Evolutionary conservation across 2,113 vertebrate genomes (phyloP).

Genomic region (Eudorcas thomsonii): DNA sequence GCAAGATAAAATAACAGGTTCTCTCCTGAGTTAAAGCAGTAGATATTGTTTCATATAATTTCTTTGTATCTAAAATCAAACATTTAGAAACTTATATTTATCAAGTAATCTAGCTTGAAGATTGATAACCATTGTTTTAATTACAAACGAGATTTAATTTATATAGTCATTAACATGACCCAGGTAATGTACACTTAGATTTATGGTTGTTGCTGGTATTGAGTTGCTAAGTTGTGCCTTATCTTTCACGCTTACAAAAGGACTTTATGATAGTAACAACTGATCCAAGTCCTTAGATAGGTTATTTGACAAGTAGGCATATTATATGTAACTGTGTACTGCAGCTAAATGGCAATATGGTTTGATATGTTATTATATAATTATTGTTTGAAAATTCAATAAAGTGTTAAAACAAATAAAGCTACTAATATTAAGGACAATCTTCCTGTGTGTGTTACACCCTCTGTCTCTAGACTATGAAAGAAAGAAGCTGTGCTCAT

Average conservation of each 20-base stretch:
- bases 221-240: too few relatives aligned
- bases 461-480: background rate
- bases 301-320: background rate
- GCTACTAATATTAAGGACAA: conserved; percentile 32
- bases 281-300: conserved; percentile 5
- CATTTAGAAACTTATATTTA: too few relatives aligned
- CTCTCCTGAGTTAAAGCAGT: conserved; percentile 1
- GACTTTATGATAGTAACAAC: conserved; percentile 2
- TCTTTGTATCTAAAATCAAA: background rate
- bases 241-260: too few relatives aligned
- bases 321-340: conserved; percentile 68
- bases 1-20: background rate
- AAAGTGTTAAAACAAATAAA: conserved; percentile 53
- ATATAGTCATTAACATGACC: too few relatives aligned
- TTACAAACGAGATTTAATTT: too few relatives aligned
- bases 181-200: too few relatives aligned
- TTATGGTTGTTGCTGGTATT: too few relatives aligned
- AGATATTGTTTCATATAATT: conserved; percentile 41
- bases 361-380: conserved; percentile 56
- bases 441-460: background rate
- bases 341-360: conserved; percentile 3
- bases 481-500: conserved; percentile 60
- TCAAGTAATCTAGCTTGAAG: too few relatives aligned
- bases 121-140: too few relatives aligned
- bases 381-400: conserved; percentile 63